These are phyloP conservation scores for Emys orbicularis DNA, from an alignment of 2,797 vertebrate species.

Conservation along the genomic window DNA sequence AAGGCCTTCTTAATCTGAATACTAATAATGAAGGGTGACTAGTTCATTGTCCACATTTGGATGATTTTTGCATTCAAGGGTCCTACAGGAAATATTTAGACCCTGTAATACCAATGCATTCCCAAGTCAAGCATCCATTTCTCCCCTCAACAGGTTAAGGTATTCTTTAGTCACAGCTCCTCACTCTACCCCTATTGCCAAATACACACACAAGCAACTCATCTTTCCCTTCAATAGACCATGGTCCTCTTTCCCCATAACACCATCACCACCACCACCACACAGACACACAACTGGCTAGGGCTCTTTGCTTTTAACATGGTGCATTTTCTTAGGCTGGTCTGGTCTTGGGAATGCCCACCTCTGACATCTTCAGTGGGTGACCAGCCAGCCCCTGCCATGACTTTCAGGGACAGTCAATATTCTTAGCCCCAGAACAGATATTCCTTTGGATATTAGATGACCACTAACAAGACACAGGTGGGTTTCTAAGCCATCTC, in stretches of 20 bases:
- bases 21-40: not conserved
- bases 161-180: not conserved
- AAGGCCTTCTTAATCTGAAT: slow-evolving; percentile 30
- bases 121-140: not conserved
- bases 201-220: not conserved
- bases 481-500: too few relatives aligned
- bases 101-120: not conserved
- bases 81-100: not conserved
- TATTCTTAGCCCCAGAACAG: not conserved
- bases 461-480: too few relatives aligned
- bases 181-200: not conserved
- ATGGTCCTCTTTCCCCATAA: not conserved
- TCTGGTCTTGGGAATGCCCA: not conserved
- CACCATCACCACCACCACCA: not conserved
- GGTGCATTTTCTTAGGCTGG: not conserved
- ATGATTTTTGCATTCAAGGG: not conserved
- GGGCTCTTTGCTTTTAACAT: not conserved
- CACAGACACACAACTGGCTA: too few relatives aligned
- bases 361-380: not conserved
- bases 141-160: not conserved
- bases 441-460: too few relatives aligned
- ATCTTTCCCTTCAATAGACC: not conserved
- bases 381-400: not conserved
- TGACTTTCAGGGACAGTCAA: not conserved
- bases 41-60: not conserved